Conservation (phyloP, 2,797 vertebrate genomes). For the Babyrousa celebensis region DNA sequence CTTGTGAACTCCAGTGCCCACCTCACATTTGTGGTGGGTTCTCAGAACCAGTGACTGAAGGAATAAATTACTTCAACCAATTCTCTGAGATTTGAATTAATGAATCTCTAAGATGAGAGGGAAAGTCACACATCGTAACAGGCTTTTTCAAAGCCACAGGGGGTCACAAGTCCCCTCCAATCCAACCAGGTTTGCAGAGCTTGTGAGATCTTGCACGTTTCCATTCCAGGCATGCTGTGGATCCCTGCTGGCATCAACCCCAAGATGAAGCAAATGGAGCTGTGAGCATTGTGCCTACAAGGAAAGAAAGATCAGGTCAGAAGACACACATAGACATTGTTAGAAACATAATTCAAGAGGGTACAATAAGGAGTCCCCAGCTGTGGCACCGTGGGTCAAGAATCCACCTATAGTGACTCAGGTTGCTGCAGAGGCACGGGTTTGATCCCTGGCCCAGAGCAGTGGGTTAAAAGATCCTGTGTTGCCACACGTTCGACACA, state of each 20-base stretch:
- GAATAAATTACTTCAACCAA: slow-evolving; percentile 23
- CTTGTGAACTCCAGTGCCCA: not conserved
- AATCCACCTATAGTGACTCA: too few relatives aligned
- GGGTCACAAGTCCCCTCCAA: not conserved
- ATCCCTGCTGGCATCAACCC: not conserved
- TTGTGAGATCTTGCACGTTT: not conserved
- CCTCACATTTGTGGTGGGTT: not conserved
- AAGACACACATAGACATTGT: not conserved
- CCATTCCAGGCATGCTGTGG: not conserved
- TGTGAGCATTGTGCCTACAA: not conserved
- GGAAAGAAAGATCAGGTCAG: not conserved
- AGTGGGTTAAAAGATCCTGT: too few relatives aligned
- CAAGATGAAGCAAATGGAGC: not conserved
- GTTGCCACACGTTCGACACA: too few relatives aligned
- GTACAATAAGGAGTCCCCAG: not conserved
- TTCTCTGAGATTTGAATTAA: slow-evolving; percentile 22
- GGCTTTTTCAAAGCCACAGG: slow-evolving; percentile 55
- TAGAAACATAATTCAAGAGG: not conserved
- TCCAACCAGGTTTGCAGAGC: not conserved
- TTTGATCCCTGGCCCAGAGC: too few relatives aligned
- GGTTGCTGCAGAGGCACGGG: too few relatives aligned
- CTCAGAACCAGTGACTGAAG: not conserved
- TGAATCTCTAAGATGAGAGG: not conserved
- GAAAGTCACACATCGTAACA: not conserved
- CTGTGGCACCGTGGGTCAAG: too few relatives aligned